Base-by-base conservation (phyloP, 2,113 vertebrate genomes). In the Dissostichus mawsoni region DNA sequence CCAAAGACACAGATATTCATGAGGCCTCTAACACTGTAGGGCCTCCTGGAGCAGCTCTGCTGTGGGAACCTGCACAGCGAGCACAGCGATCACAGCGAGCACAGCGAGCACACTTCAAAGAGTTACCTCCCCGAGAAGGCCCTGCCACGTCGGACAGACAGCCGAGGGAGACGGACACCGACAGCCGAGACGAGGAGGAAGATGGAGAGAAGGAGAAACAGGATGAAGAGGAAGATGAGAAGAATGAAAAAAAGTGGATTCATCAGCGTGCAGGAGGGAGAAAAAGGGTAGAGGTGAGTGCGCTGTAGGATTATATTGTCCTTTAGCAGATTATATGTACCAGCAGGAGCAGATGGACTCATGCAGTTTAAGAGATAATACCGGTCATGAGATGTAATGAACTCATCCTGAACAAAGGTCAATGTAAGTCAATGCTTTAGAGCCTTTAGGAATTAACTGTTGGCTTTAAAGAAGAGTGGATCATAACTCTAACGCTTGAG, bases 171-270 rank as follows among this genome's bases (percentile, higher is more conserved):
- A n/a, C 52, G 41, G 81, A 80, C 41, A 45, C 56, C 16, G 69
- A 69, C 23, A 52, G 80, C 44, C 44, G 20, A 73, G 87, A 91
- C 13, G 92, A 85, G 13, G 80, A 88, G 6, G 84, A 86, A 23
- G 56, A 86, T 18, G 91, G 84, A 69, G 92, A 81, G 75, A 86
- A 81, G 47, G 87, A 94, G 70, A 90, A 91, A 78, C 85, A 92
- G 47, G 90, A 91, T 41, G 87, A 92, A 67, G 90, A 91, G 66
- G 86, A 91, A 0, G 91, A 92, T 55, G 92, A 93, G 80, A 93
- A 92, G 81, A 85, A 82, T 33, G 92, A 90, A 68, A 87, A 55
- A 23, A 87, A 90, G 55, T 87, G 85, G 82, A 82, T 81, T 69
- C 84, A 59, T 73, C 82, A 76, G 72, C 80, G 36, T 51, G 52